Percentiles rank a stretch among this genome's conserved stretches.
These are phyloP conservation scores for Eubucco bourcierii DNA, from an alignment of 2,113 vertebrate genomes.

Conservation along the genomic window DNA sequence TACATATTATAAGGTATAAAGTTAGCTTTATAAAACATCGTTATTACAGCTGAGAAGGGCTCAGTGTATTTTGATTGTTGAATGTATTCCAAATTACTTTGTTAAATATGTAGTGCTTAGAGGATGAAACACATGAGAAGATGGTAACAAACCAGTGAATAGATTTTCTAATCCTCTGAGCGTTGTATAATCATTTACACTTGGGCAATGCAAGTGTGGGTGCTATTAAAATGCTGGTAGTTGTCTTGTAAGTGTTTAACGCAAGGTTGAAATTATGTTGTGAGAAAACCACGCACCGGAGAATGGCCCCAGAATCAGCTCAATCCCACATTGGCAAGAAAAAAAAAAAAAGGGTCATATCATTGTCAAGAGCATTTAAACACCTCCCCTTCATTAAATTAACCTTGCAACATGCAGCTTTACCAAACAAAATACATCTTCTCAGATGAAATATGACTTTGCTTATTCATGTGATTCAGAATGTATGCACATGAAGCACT, in stretches of 20 bases:
- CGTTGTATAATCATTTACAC: background rate
- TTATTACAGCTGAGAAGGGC: background rate
- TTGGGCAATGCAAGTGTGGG: background rate
- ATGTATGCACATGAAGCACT: background rate
- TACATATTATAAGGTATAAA: background rate
- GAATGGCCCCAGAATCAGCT: background rate
- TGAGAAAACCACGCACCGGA: background rate
- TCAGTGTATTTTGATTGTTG: background rate
- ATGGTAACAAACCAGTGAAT: background rate
- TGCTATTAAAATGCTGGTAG: slow-evolving; percentile 9
- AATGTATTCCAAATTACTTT: background rate
- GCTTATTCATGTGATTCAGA: background rate
- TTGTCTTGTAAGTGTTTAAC: background rate
- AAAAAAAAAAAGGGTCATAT: background rate
- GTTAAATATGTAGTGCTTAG: background rate
- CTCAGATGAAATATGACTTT: background rate
- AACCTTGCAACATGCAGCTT: background rate
- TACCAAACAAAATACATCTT: background rate
- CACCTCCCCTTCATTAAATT: background rate
- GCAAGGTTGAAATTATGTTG: background rate
- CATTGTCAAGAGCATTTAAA: background rate
- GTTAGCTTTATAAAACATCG: background rate
- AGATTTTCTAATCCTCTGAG: background rate
- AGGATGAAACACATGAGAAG: background rate
- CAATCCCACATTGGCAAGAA: background rate